A percentile compares a stretch with the other conserved stretches of the same genome.
phyloP scores from a whole-genome alignment of 2,888 invertebrate species.

The Xanthorhoe designata region DNA sequence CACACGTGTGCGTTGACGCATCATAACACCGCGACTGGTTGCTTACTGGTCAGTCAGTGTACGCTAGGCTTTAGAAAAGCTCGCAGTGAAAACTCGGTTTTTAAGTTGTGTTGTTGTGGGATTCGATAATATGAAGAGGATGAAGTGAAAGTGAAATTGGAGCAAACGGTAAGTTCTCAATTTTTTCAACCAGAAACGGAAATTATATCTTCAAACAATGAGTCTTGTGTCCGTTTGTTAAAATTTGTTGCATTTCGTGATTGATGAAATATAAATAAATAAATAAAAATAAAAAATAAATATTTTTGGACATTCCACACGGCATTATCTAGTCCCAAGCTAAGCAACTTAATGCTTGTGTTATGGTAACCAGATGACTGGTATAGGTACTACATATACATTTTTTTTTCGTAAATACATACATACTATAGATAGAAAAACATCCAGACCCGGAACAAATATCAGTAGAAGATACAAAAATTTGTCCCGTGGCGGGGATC shows the following conservation, averaged over 20 bases:
- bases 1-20: constrained; percentile 73
- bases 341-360: no score
- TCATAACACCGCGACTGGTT: constrained; percentile 56
- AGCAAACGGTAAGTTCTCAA: constrained; percentile 25
- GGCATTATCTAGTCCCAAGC: no score
- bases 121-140: constrained; percentile 6
- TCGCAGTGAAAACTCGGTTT: constrained; percentile 31
- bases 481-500: no score
- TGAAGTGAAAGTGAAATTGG: constrained; percentile 20
- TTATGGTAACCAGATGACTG: no score
- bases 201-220: neutral
- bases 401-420: no score
- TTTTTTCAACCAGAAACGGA: neutral
- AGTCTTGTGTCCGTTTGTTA: neutral
- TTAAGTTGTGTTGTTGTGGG: constrained; percentile 22
- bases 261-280: neutral
- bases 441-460: no score
- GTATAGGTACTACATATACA: no score
- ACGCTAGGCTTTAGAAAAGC: constrained; percentile 47
- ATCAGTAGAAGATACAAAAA: no score
- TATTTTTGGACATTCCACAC: no score
- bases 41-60: constrained; percentile 48
- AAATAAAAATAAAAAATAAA: no score
- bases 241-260: neutral
- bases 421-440: no score